Evolutionary conservation across 2,888 invertebrate species (phyloP), one percentile per base, ranked within the genome.

Genomic region (Phragmatobia fuliginosa): DNA sequence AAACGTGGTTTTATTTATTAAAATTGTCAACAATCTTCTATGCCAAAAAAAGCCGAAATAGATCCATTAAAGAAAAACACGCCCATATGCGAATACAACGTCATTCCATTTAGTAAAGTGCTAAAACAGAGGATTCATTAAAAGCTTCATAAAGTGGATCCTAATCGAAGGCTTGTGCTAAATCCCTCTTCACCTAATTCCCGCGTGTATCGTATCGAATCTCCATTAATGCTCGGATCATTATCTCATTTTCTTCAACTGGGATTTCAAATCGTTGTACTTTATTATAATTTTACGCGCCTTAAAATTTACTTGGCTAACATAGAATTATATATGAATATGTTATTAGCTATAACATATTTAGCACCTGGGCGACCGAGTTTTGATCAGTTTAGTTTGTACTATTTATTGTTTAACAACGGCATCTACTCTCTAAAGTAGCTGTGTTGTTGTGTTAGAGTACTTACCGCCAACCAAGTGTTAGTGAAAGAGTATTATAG

Each of bases 201-300:
- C 52, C 60, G 8, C 64, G 65, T 38, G 58, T 70, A 67, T 70
- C 36, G 52, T 58, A 62, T 62, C 18, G 49, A 62, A 60, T 63
- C 52, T 49, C 33, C 59, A 64, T 68, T 62, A 73, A 76, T 73
- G 66, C 63, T 56, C 8, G 18, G 52, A 63, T 58, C 25, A 61
- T 62, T 58, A 76, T 74, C 16, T 78, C 71, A 74, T 77, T 74
- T 75, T 76, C 71, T 74, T 79, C 64, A 49, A 5, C 16, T 38
- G 49, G 61, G 74, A 75, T 67, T 71, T 72, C 56, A 76, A 73
- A 81, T 68, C 32, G 11, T 32, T 49, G 41, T 62, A 11, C 21
- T 28, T 21, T 62, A 28, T 5, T 16, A 28, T 8, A n/a, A 38
- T 36, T 6, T 10, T 38, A 10, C 8, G 14, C 14, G 14, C 38